These are phyloP conservation scores for Zhengitettix transpicula DNA, from an alignment of 2,888 invertebrate genomes.

Conservation along the genomic window DNA sequence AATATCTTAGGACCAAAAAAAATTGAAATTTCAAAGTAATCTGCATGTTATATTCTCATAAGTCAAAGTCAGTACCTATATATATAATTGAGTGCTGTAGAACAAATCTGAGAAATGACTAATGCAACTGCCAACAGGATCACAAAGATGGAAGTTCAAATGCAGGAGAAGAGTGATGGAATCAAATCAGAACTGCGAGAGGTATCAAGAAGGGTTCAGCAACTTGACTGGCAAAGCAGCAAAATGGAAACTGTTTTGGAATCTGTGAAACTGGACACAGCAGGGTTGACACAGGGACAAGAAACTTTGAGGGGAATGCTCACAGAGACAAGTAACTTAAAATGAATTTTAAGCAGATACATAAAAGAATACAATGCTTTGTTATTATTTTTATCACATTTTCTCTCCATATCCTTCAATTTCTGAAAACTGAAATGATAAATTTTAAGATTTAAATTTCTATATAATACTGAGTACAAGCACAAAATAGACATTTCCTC, in stretches of 20 bases:
- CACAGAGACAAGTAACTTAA: background rate
- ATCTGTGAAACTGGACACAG: conserved; percentile 24
- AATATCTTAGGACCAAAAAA: too few relatives aligned
- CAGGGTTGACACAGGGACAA: conserved; percentile 8
- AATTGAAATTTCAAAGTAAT: too few relatives aligned
- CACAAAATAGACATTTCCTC: too few relatives aligned
- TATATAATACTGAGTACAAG: too few relatives aligned
- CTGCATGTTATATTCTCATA: too few relatives aligned
- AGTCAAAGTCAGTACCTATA: too few relatives aligned
- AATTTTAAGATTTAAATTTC: too few relatives aligned
- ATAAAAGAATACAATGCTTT: background rate
- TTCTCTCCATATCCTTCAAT: too few relatives aligned
- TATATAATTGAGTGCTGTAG: too few relatives aligned
- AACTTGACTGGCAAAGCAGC: conserved; percentile 26
- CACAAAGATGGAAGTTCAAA: conserved; percentile 25
- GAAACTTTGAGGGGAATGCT: conserved; percentile 8
- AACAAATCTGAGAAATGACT: too few relatives aligned
- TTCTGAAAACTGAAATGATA: too few relatives aligned
- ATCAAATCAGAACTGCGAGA: conserved; percentile 26
- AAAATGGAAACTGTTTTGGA: conserved; percentile 24
- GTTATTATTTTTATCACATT: background rate
- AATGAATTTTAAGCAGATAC: background rate
- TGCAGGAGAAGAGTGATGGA: conserved; percentile 25
- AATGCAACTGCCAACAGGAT: conserved; percentile 18
- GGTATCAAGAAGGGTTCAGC: conserved; percentile 24